Evolutionary conservation across 2,888 invertebrate genomes (phyloP), one percentile per base, ranked within the genome.

Genomic region (Drosophila multiciliata): DNA sequence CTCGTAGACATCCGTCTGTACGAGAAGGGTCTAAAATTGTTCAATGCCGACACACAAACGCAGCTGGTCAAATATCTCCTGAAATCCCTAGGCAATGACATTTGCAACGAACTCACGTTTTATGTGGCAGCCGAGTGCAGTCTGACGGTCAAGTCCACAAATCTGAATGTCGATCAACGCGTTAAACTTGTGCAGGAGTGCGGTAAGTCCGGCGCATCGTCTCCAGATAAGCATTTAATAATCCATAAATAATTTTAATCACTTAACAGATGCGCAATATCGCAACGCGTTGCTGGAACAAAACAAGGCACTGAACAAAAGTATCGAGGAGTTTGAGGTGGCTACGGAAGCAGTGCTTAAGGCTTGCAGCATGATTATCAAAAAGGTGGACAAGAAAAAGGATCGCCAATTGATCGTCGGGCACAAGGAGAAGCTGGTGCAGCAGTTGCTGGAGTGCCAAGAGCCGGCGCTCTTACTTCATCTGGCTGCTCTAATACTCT

Each of bases 331-430:
- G 6, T 98, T 98, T 92, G 95, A 97, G 82, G 94, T 94, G 80
- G 94, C 95, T n/a, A 94, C 96, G 48, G 98, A 98, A 86, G 92
- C 94, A 1, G 95, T 96, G 54, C 93, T 98, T 80, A 93, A 95
- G 23, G 94, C 95, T 58, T 96, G 96, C 91, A 96, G 96, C 70
- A 96, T 98, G 95, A 96, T 97, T 80, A 93, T 98, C 73, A 97
- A 96, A 89, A 98, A 98, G 93, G 94, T 96, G 73, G 98, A 99
- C 91, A 98, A 98, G 92, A 98, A 98, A 92, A 97, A 97, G 91
- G 96, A 97, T 91, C 95, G 97, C 76, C 94, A 96, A 45, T 92
- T 97, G 33, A 94, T 98, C 73, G 94, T 96, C 69, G 96, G 96
- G 76, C 98, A 98, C 90, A 96, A 97, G 80, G 96, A 97, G 90